Evolutionary conservation across 2,888 invertebrate genomes (phyloP).

Genomic region (Himalopsyche kuldschensis): DNA sequence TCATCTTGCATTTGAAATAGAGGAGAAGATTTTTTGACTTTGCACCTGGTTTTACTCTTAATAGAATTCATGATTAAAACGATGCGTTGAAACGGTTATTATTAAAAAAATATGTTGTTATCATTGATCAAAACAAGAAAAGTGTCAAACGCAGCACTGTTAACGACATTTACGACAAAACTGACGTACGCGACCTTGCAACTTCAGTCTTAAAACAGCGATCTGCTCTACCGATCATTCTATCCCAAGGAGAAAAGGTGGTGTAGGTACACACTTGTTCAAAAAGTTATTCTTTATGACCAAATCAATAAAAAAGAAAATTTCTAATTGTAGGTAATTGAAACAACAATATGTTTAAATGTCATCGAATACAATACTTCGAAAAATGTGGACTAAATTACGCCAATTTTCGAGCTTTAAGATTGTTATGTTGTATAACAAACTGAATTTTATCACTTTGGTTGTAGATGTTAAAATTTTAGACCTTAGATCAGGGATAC

Average conservation of each 20-base stretch:
- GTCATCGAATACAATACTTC: too few species aligned
- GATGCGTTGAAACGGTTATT: neutral
- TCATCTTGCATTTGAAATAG: conserved; percentile 75
- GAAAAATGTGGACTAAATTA: too few species aligned
- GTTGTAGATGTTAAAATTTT: too few species aligned
- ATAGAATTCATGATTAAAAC: conserved; percentile 7
- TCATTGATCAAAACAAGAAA: neutral
- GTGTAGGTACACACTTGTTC: neutral
- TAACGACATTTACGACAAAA: neutral
- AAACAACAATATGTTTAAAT: too few species aligned
- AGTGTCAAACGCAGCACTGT: neutral
- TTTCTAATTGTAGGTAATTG: too few species aligned
- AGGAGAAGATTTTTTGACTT: conserved; percentile 48
- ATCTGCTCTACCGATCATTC: conserved; percentile 14
- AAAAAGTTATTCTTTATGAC: too few species aligned
- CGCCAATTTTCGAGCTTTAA: too few species aligned
- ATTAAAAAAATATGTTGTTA: neutral
- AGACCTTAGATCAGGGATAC: too few species aligned
- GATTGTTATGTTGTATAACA: too few species aligned
- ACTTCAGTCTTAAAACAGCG: conserved; percentile 10
- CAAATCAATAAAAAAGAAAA: too few species aligned
- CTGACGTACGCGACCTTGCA: conserved; percentile 3
- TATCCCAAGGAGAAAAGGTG: neutral
- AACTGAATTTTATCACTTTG: too few species aligned
- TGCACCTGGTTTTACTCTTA: conserved; percentile 7